Conservation (phyloP, 2,797 vertebrate species). For the Spinus pinus region DNA sequence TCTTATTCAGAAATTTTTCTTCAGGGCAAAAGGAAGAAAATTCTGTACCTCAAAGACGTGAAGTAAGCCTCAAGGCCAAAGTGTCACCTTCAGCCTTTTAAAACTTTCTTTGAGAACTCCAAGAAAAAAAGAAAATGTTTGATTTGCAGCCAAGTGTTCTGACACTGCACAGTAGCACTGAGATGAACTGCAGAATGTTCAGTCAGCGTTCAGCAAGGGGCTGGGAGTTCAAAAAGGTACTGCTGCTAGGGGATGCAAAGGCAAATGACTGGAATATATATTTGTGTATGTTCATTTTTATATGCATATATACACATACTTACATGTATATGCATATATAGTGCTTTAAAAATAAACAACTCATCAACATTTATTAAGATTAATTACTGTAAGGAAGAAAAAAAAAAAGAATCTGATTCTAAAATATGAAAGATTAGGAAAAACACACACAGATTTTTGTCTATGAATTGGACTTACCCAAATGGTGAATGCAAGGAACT, state of each 20-base stretch:
- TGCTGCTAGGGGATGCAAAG: not conserved
- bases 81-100: not conserved
- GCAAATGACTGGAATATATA: not conserved
- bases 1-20: not conserved
- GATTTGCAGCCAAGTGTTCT: not conserved
- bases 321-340: not conserved
- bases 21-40: not conserved
- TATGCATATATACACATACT: too few relatives aligned
- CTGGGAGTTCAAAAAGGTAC: not conserved
- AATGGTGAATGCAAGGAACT: not conserved
- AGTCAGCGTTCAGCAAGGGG: not conserved
- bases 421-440: not conserved
- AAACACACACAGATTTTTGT: not conserved
- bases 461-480: not conserved
- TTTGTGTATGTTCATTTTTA: not conserved
- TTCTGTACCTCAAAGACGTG: not conserved
- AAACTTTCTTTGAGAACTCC: not conserved
- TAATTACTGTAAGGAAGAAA: not conserved
- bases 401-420: not conserved
- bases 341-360: not conserved
- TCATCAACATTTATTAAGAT: not conserved
- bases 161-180: not conserved
- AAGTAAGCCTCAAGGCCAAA: not conserved
- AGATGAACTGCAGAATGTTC: not conserved
- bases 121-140: not conserved